phyloP scores from a whole-genome alignment of 2,113 vertebrate genomes.

The Neopipo cinnamomea region DNA sequence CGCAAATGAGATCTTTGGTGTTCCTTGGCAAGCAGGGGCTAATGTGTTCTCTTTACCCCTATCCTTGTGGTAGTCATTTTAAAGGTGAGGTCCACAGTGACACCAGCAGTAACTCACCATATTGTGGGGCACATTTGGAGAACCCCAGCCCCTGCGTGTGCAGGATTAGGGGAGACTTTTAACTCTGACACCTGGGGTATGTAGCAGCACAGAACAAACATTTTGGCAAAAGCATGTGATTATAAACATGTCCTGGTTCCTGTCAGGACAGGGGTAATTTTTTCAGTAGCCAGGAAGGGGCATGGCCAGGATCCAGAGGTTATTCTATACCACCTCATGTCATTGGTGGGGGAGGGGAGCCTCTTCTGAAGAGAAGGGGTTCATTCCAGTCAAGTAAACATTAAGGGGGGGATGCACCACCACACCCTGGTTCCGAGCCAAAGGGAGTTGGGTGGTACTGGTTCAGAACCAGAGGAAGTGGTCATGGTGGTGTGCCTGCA shows the following conservation, averaged over 20 bases:
- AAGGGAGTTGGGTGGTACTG: neutral
- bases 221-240: neutral
- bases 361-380: neutral
- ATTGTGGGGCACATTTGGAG: fast-evolving
- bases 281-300: neutral
- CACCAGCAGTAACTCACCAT: neutral
- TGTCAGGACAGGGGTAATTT: neutral
- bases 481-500: neutral
- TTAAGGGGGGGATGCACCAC: neutral
- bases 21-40: neutral
- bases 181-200: neutral
- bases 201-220: neutral
- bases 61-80: neutral
- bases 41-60: neutral
- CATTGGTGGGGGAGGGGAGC: fast-evolving
- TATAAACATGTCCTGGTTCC: neutral
- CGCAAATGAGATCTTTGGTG: neutral
- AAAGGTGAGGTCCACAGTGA: neutral
- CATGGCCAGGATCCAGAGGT: neutral
- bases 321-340: neutral
- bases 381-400: fast-evolving
- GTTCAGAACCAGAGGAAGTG: fast-evolving
- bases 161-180: neutral
- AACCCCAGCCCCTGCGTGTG: neutral
- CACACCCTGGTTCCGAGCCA: neutral